These are phyloP conservation scores for Laticauda laticaudata DNA, from an alignment of 2,113 vertebrate species.

Conservation along the genomic window DNA sequence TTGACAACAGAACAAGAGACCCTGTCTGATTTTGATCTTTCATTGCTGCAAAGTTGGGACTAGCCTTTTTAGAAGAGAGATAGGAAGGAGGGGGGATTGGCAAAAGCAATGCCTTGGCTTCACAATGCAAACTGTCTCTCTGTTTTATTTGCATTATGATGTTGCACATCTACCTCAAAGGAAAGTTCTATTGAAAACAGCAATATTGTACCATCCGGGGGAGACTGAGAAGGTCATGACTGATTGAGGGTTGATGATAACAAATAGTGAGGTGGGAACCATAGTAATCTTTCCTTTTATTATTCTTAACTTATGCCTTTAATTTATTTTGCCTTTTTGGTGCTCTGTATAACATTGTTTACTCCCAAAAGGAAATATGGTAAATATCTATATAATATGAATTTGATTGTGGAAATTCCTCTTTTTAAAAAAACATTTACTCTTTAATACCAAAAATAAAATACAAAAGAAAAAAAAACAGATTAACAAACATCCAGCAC, in stretches of 20 bases:
- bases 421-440: too few species aligned
- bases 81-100: too few species aligned
- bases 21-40: background rate
- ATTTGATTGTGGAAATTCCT: background rate
- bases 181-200: background rate
- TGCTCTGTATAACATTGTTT: background rate
- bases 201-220: background rate
- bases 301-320: background rate
- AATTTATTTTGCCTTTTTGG: background rate
- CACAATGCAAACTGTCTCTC: background rate
- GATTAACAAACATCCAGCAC: too few species aligned
- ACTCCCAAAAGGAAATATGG: background rate
- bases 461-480: too few species aligned
- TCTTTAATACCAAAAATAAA: too few species aligned
- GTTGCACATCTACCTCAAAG: background rate
- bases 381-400: background rate
- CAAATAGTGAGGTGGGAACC: background rate
- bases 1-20: background rate
- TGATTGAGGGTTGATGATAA: background rate
- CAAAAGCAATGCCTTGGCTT: background rate
- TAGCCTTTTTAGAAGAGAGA: background rate
- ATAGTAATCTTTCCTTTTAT: background rate
- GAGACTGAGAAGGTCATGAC: background rate
- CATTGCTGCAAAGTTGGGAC: background rate
- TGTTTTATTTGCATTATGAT: background rate